A percentile compares a stretch with the other conserved stretches of the same genome.
Conservation (phyloP, 2,797 vertebrate species). For the Clarias pachynema region DNA sequence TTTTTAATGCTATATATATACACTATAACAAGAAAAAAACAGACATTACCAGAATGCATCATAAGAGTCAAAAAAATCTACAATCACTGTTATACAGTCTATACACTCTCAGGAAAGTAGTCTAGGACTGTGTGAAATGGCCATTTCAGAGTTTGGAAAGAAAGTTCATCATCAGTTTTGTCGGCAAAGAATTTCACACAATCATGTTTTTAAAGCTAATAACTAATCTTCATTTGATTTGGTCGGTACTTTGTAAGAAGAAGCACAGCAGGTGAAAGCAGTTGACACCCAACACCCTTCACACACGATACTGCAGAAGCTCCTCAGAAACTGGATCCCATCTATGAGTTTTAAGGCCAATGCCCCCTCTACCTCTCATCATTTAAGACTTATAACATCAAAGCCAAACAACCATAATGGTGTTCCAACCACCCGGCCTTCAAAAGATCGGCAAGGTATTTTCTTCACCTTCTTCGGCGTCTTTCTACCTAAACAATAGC, state of each 20-base stretch:
- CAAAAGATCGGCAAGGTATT: conserved; percentile 79
- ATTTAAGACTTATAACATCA: conserved; percentile 81
- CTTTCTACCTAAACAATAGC: conserved; percentile 65
- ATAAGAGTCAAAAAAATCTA: not conserved
- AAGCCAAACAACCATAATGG: conserved; percentile 77
- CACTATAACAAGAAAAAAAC: too few relatives aligned
- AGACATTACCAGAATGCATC: not conserved
- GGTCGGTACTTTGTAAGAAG: conserved; percentile 21
- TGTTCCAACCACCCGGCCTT: conserved; percentile 67
- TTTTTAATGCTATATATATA: too few relatives aligned
- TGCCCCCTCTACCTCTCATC: conserved; percentile 74
- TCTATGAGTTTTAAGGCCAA: conserved; percentile 61
- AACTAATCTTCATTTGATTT: conserved; percentile 4
- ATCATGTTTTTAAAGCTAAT: conserved; percentile 6
- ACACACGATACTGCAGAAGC: conserved; percentile 37
- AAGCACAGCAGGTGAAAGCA: conserved; percentile 50
- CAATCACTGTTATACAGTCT: not conserved
- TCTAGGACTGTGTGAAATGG: too few relatives aligned
- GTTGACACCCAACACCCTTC: conserved; percentile 41
- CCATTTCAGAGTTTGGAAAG: not conserved
- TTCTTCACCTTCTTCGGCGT: conserved; percentile 40
- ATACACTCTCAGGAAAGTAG: not conserved
- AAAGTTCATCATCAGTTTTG: not conserved
- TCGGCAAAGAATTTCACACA: not conserved
- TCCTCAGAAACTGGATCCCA: conserved; percentile 53